These are phyloP conservation scores for Epirrita christyi DNA, from an alignment of 2,888 invertebrate species.

Conservation along the genomic window DNA sequence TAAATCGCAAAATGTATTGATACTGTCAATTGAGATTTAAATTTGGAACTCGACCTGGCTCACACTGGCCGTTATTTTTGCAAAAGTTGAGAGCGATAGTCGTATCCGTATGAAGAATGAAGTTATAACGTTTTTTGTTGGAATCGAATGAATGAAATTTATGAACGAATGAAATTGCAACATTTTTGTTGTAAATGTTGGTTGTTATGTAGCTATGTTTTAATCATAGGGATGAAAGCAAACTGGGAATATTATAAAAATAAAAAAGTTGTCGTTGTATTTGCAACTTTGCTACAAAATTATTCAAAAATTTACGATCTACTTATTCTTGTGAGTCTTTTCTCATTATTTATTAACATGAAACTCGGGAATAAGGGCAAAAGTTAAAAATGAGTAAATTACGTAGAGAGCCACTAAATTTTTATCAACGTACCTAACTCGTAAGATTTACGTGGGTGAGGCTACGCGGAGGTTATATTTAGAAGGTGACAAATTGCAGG, in stretches of 20 bases:
- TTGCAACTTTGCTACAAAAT: no score
- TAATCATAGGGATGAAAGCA: no score
- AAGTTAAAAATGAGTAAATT: slow-evolving; percentile 3
- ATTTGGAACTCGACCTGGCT: slow-evolving; percentile 27
- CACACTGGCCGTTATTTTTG: slow-evolving; percentile 28
- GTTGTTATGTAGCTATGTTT: no score
- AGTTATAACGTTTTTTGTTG: neutral
- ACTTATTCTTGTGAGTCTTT: neutral
- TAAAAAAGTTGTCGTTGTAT: no score
- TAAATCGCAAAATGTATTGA: slow-evolving; percentile 31
- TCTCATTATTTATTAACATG: neutral
- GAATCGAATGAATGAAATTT: no score
- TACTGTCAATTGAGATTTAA: slow-evolving; percentile 38
- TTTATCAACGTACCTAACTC: neutral
- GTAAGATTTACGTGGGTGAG: slow-evolving; percentile 5
- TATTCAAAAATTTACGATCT: no score
- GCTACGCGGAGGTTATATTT: slow-evolving; percentile 15
- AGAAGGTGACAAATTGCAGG: slow-evolving; percentile 19
- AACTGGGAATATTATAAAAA: no score
- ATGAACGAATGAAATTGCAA: slow-evolving; percentile 9
- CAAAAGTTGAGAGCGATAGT: neutral
- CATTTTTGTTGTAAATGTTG: neutral
- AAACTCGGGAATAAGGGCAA: neutral
- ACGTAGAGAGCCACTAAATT: slow-evolving; percentile 1
- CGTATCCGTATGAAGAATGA: slow-evolving; percentile 2